These are phyloP conservation scores for Anguilla rostrata DNA, from an alignment of 2,113 vertebrate genomes.

Conservation along the genomic window DNA sequence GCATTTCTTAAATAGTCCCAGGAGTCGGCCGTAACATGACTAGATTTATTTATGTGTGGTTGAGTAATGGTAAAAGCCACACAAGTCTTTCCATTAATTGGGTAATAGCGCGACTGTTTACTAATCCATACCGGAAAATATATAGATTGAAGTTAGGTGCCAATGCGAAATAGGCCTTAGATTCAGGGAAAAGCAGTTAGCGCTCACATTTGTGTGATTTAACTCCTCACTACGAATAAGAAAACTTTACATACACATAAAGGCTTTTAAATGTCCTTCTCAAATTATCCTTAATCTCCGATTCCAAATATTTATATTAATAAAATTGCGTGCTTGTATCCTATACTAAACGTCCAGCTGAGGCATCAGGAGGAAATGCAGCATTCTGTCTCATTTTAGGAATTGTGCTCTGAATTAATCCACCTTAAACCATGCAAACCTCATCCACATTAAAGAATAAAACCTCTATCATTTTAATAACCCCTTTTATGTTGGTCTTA, in stretches of 20 bases:
- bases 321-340: neutral
- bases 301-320: conserved; percentile 1
- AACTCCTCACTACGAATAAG: neutral
- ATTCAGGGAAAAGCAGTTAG: conserved; percentile 22
- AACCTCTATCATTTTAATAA: conserved; percentile 9
- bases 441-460: conserved; percentile 29
- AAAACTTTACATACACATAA: conserved; percentile 21
- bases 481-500: conserved; percentile 34
- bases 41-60: conserved; percentile 32
- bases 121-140: conserved; percentile 2
- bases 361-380: conserved; percentile 1
- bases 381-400: conserved; percentile 3
- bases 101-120: conserved; percentile 17
- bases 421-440: conserved; percentile 42
- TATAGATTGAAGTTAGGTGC: neutral
- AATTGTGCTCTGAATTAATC: conserved; percentile 23
- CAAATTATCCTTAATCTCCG: neutral
- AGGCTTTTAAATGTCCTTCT: neutral
- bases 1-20: conserved; percentile 26
- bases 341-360: conserved; percentile 14
- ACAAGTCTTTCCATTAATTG: conserved; percentile 31
- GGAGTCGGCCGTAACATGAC: conserved; percentile 26
- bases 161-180: conserved; percentile 13
- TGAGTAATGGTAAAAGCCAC: conserved; percentile 37
- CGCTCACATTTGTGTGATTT: conserved; percentile 20